Percentiles rank a stretch among this genome's conserved stretches.
Evolutionary conservation across 2,113 vertebrate species (phyloP).

Genomic region (Bungarus multicinctus): DNA sequence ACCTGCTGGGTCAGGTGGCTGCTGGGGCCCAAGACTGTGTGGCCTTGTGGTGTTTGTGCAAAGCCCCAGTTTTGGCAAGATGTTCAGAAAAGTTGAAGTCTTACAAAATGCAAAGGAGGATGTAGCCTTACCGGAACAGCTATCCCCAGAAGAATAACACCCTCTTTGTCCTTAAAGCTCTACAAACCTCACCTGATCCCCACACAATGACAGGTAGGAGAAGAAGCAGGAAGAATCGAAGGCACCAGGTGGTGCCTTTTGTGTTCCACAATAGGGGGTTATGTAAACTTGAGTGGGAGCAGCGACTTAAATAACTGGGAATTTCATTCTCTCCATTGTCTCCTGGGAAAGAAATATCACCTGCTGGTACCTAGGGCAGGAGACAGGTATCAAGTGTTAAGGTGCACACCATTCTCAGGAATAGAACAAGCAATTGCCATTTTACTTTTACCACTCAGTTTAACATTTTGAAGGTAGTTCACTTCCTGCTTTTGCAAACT

Average conservation of each 20-base stretch:
- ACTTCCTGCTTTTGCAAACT: neutral
- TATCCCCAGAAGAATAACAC: neutral
- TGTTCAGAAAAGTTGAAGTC: neutral
- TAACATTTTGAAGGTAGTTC: neutral
- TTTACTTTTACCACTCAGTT: neutral
- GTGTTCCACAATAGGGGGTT: neutral
- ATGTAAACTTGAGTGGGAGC: neutral
- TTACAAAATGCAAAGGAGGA: neutral
- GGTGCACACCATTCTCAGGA: neutral
- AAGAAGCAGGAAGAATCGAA: neutral
- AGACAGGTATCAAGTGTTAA: neutral
- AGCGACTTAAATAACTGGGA: neutral
- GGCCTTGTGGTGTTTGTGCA: neutral
- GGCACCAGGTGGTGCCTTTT: neutral
- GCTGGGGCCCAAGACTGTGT: neutral
- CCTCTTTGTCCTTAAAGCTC: neutral
- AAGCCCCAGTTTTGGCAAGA: neutral
- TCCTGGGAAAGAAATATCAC: neutral
- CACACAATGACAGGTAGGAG: neutral
- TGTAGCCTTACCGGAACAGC: neutral
- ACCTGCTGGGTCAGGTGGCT: neutral
- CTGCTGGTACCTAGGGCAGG: neutral
- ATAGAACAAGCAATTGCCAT: neutral
- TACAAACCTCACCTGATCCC: neutral
- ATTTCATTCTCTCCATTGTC: neutral